Conservation (phyloP, 2,888 invertebrate species). For the Dasypogon diadema region DNA sequence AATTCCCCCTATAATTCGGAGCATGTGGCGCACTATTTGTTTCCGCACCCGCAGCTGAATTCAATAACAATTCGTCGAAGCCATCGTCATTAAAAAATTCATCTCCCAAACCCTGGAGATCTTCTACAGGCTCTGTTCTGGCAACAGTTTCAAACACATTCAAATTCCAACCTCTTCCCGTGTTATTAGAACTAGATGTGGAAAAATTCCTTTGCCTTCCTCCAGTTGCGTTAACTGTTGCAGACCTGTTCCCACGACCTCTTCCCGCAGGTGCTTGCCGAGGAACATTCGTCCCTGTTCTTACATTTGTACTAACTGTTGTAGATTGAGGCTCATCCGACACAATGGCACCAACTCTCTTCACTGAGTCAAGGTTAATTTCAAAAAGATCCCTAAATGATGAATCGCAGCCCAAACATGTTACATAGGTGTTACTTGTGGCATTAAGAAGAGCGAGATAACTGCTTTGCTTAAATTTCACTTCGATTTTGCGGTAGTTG, state of each 20-base stretch:
- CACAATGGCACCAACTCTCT: slow-evolving; percentile 64
- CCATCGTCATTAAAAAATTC: slow-evolving; percentile 64
- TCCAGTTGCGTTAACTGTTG: neutral
- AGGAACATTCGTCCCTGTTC: neutral
- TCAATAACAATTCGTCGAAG: slow-evolving; percentile 60
- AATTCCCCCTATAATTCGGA: neutral
- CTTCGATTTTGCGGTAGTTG: slow-evolving; percentile 55
- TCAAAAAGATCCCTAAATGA: slow-evolving; percentile 64
- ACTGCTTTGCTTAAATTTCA: slow-evolving; percentile 58
- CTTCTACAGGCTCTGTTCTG: neutral
- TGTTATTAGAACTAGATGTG: neutral
- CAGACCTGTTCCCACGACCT: neutral
- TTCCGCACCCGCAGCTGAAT: neutral
- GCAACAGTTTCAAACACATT: neutral
- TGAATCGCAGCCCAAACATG: slow-evolving; percentile 65
- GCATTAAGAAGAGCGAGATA: slow-evolving; percentile 63
- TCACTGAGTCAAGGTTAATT: slow-evolving; percentile 65
- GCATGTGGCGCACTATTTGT: neutral
- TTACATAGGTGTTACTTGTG: slow-evolving; percentile 62
- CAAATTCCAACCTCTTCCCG: neutral
- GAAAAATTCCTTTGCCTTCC: slow-evolving; percentile 31
- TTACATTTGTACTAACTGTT: slow-evolving; percentile 44
- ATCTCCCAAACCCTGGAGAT: neutral
- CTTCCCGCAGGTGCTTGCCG: neutral
- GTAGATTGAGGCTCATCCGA: slow-evolving; percentile 54